phyloP scores from a whole-genome alignment of 1,140 invertebrate genomes.

The Saccostrea glomerata region DNA sequence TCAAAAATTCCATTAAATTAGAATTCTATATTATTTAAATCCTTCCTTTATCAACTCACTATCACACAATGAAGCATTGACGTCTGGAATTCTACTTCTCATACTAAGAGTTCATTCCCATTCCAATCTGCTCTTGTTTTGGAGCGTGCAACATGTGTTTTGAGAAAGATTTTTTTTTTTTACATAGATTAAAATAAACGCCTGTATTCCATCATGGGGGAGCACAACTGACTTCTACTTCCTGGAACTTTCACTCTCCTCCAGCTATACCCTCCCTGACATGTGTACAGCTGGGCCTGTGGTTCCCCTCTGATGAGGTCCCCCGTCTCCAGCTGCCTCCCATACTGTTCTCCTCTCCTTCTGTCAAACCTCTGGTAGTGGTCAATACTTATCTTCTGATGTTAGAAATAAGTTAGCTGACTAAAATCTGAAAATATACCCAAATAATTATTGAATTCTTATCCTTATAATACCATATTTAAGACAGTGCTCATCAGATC shows the following conservation, averaged over 20 bases:
- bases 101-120: background rate
- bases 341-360: background rate
- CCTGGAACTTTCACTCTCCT: constrained; percentile 9
- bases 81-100: constrained; percentile 11
- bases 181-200: constrained; percentile 20
- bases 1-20: constrained; percentile 27
- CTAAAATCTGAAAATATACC: background rate
- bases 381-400: background rate
- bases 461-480: too few species aligned
- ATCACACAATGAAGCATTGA: constrained; percentile 1
- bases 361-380: background rate
- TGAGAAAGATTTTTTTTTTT: constrained; percentile 18
- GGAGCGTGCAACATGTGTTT: constrained; percentile 23
- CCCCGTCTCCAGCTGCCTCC: background rate
- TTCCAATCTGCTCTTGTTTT: constrained; percentile 22
- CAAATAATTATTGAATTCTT: background rate
- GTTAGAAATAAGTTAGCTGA: background rate
- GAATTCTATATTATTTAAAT: background rate
- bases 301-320: background rate
- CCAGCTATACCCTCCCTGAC: background rate
- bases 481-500: background rate
- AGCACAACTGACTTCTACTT: constrained; percentile 12
- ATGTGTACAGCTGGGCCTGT: background rate
- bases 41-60: background rate
- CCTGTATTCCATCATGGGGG: constrained; percentile 23